phyloP scores from a whole-genome alignment of 2,113 vertebrate species.

The Coryphaenoides rupestris region DNA sequence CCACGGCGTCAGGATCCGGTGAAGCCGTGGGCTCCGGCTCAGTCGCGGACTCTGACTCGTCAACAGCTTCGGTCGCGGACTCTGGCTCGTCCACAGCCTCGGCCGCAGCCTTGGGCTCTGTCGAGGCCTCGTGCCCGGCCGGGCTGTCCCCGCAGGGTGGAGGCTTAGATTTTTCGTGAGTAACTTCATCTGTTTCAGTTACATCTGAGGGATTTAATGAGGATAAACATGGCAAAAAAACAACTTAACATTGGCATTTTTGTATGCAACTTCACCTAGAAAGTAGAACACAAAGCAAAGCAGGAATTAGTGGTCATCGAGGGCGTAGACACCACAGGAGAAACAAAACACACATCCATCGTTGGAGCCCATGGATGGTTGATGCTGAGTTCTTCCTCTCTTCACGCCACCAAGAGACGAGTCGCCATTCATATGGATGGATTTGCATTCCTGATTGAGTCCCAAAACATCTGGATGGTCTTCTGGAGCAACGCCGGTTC shows the following conservation, averaged over 20 bases:
- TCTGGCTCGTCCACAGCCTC: constrained; percentile 29
- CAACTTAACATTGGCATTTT: constrained; percentile 93
- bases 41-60: constrained; percentile 37
- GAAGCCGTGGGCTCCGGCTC: constrained; percentile 21
- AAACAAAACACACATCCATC: constrained; percentile 94
- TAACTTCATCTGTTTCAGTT: constrained; percentile 99
- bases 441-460: constrained; percentile 30
- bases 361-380: constrained; percentile 38
- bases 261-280: constrained; percentile 91
- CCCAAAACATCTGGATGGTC: constrained; percentile 5
- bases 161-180: constrained; percentile 98
- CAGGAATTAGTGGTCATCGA: constrained; percentile 90
- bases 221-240: constrained; percentile 98
- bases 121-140: constrained; percentile 54
- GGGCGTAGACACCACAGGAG: constrained; percentile 87
- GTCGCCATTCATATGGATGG: constrained; percentile 30
- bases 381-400: constrained; percentile 60
- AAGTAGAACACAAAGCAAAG: constrained; percentile 92
- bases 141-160: constrained; percentile 91
- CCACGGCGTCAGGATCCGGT: constrained; percentile 19
- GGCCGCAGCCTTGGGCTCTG: constrained; percentile 60
- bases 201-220: constrained; percentile 99
- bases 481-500: constrained; percentile 12
- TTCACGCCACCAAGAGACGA: constrained; percentile 31
- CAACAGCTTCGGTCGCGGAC: constrained; percentile 48